Evolutionary conservation across 2,888 invertebrate species (phyloP), one percentile per base, ranked within the genome.

Genomic region (Oligia fasciuncula): DNA sequence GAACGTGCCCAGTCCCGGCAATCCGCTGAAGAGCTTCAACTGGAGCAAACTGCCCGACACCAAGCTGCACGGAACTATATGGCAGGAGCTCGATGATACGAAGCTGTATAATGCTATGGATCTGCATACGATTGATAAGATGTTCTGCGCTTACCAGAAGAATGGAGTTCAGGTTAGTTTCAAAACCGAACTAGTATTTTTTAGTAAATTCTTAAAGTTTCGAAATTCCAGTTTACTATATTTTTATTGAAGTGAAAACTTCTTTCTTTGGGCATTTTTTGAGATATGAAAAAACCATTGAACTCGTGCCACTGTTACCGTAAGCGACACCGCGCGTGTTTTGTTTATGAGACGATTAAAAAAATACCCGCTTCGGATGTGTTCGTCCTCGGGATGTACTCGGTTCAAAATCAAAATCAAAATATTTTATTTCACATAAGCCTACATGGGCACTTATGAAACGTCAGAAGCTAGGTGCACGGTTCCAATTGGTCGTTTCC

Each of bases 31-130:
- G 95, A 99, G 99, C 76, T 99, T 99, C 97, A 99, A 99, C 96
- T 99, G 99, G 99, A 98, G 99, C 74, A 99, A 99, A 93, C 97
- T 99, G 81, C 99, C 99, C 0, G 99, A 99, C 89, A 97, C 98
- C 65, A 99, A 99, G 93, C 97, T 99, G 3, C 98, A 98, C 87
- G 99, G 99, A 17, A 99, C 99, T 0, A 98, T 99, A 83, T 99
- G 99, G 99, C 98, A 98, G 87, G 99, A 99, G 92, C 93, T 99
- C 74, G 99, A 99, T 90, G 99, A 99, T 91, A 98, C 98, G 0
- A 99, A 99, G 94, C 96, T 99, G 86, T 99, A 99, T 94, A 98
- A 98, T 86, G 98, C 98, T 3, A 98, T 99, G 97, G 99, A 99
- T 93, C 97, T 99, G 82, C 98, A 98, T 88, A 98, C 98, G 63